These are phyloP conservation scores for Cuculus canorus DNA, from an alignment of 2,797 vertebrate species.

Conservation along the genomic window DNA sequence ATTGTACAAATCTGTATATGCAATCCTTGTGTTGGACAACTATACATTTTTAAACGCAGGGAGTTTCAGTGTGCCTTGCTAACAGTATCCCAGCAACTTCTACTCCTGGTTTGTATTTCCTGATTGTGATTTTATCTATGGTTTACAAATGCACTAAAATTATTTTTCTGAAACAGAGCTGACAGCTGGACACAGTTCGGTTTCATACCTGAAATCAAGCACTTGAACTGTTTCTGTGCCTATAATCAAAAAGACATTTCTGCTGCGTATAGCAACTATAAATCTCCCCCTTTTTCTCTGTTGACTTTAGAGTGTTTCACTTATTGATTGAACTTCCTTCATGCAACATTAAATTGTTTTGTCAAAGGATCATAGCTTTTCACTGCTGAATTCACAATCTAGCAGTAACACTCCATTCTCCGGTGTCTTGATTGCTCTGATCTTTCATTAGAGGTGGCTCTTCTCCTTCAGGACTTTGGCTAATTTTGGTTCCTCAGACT, in stretches of 20 bases:
- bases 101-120: not conserved
- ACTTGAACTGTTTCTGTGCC: not conserved
- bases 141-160: not conserved
- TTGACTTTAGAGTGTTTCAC: not conserved
- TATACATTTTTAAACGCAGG: not conserved
- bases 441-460: not conserved
- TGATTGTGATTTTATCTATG: not conserved
- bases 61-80: not conserved
- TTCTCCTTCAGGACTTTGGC: not conserved
- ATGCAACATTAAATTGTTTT: not conserved
- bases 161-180: not conserved
- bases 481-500: not conserved
- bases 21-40: not conserved
- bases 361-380: not conserved
- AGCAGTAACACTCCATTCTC: not conserved
- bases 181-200: not conserved
- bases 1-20: not conserved
- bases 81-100: not conserved
- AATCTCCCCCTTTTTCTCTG: not conserved
- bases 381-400: not conserved
- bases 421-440: not conserved
- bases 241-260: not conserved
- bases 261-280: not conserved
- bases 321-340: not conserved
- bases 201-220: not conserved